These are phyloP conservation scores for Pelochelys cantorii DNA, from an alignment of 2,797 vertebrate species.

Conservation along the genomic window DNA sequence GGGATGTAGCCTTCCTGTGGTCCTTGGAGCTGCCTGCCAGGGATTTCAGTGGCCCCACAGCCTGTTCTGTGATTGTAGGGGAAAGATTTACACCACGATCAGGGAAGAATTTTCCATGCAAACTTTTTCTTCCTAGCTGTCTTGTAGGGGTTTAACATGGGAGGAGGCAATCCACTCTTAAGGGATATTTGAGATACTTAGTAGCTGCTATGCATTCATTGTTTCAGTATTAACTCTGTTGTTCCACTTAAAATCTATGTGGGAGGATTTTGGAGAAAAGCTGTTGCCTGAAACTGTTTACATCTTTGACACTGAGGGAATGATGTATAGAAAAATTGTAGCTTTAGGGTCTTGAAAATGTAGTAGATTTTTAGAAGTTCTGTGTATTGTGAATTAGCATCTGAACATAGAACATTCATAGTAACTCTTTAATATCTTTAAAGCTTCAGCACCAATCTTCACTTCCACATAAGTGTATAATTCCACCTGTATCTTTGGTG, in stretches of 20 bases:
- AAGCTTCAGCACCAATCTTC: constrained; percentile 4
- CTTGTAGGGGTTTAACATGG: fast-evolving
- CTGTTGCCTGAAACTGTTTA: fast-evolving
- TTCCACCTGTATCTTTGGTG: constrained; percentile 47
- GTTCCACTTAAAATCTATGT: not conserved
- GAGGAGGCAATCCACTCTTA: fast-evolving
- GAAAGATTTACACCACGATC: not conserved
- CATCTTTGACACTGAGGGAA: not conserved
- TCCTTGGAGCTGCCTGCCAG: not conserved
- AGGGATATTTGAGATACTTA: not conserved
- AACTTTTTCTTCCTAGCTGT: not conserved
- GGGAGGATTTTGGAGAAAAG: not conserved
- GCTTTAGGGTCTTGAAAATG: not conserved
- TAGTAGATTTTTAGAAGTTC: not conserved
- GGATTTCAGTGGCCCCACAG: not conserved
- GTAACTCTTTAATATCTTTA: not conserved
- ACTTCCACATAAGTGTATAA: constrained; percentile 19
- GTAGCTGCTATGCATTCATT: not conserved
- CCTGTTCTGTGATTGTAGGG: not conserved
- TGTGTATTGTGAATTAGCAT: not conserved
- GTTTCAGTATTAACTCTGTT: fast-evolving
- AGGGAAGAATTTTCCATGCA: not conserved
- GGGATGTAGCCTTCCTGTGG: not conserved
- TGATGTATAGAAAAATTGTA: not conserved
- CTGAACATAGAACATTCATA: constrained; percentile 10